Conservation (phyloP, 53 echinoderm and acorn worm species). For the Antedon mediterranea region DNA sequence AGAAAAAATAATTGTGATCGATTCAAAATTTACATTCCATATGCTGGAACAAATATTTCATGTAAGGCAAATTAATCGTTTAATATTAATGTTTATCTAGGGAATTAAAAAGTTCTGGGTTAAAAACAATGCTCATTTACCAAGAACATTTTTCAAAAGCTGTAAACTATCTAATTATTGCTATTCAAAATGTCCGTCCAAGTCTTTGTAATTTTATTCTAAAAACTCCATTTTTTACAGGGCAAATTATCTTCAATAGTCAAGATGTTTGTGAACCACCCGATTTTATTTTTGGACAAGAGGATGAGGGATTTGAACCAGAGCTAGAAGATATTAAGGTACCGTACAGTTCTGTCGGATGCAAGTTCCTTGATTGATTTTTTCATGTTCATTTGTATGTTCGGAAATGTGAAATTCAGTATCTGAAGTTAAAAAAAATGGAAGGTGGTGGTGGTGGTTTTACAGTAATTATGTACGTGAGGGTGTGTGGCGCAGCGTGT, state of each 20-base stretch:
- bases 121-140: too few species aligned
- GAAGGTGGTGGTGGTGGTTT: neutral
- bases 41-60: slow-evolving; percentile 61
- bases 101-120: neutral
- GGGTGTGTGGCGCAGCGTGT: too few species aligned
- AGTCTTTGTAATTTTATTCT: too few species aligned
- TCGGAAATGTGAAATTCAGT: too few species aligned
- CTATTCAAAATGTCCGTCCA: too few species aligned
- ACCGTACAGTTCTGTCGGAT: neutral
- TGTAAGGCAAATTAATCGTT: slow-evolving; percentile 40
- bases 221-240: slow-evolving; percentile 39
- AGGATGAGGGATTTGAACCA: slow-evolving; percentile 62
- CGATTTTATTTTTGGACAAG: slow-evolving; percentile 80
- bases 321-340: slow-evolving; percentile 71
- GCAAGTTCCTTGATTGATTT: too few species aligned
- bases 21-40: slow-evolving; percentile 71
- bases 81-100: neutral
- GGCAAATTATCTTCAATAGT: slow-evolving; percentile 89
- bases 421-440: neutral
- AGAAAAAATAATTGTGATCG: slow-evolving; percentile 54
- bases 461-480: neutral
- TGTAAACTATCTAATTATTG: too few species aligned
- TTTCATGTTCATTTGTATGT: too few species aligned
- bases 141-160: too few species aligned
- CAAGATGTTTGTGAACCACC: slow-evolving; percentile 64